A percentile compares a stretch with the other conserved stretches of the same genome.
Conservation (phyloP, 2,113 vertebrate genomes). For the Prolemur simus region DNA sequence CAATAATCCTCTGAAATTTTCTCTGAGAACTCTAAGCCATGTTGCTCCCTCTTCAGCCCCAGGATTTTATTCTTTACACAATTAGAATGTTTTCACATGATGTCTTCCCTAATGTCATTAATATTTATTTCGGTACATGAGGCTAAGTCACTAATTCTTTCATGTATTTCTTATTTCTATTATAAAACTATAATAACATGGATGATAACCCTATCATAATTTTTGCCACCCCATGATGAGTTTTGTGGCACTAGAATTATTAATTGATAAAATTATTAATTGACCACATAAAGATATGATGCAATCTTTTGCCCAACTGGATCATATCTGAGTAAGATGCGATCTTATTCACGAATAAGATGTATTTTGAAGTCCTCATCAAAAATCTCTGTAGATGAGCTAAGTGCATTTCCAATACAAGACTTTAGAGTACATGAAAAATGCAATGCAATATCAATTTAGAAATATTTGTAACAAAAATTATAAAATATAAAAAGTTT, state of each 20-base stretch:
- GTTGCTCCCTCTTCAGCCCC: background rate
- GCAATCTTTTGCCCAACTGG: background rate
- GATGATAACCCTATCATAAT: background rate
- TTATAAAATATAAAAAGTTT: background rate
- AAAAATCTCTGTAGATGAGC: background rate
- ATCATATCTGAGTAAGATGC: background rate
- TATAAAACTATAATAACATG: background rate
- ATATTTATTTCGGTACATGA: background rate
- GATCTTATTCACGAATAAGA: background rate
- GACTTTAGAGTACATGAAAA: background rate
- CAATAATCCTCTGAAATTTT: background rate
- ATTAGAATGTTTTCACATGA: background rate
- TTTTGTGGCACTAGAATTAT: background rate
- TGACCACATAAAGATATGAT: background rate
- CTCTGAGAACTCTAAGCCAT: background rate
- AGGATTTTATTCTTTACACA: background rate
- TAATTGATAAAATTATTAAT: background rate
- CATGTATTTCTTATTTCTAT: background rate
- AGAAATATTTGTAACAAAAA: constrained; percentile 20
- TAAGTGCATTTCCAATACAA: background rate
- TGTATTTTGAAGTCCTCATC: background rate
- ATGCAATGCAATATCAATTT: background rate
- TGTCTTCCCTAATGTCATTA: background rate
- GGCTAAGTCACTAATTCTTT: background rate
- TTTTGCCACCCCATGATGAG: background rate